Base-by-base conservation (phyloP, 2,888 invertebrate genomes). In the Clistopyga incitator region DNA sequence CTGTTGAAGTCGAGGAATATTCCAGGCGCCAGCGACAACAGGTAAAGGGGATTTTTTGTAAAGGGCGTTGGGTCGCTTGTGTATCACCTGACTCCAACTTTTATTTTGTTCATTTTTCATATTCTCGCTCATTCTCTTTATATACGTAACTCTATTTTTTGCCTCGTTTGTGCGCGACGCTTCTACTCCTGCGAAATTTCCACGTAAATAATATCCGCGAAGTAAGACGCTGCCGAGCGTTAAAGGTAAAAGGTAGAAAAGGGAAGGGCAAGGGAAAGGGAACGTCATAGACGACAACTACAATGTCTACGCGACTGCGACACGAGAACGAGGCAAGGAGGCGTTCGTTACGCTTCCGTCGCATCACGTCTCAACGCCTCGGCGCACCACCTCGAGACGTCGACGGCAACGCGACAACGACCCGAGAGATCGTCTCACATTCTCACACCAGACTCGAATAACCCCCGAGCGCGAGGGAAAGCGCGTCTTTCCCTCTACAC, bases 121-220 rank as follows among this genome's bases (percentile, higher is more conserved):
- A 15, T 65, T 59, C 29, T 29, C 4, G 29, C 29, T 29, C 3
- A 29, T 3, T 3, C 29, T 29, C 29, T 29, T 29, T 29, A 29
- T 29, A 4, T 29, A 29, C 29, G 4, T 29, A 29, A 2, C 29
- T 6, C 34, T 34, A 68, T 68, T 50, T 11, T 34, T 52, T 34
- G 11, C 25, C 47, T 15, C 20, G 25, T 3, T 52, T 42, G 11
- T 38, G 8, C 59, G 20, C 56, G 25, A 47, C 34, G 8, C 34
- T 18, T 42, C 56, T 47, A 29, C 87, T 87, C 86, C 86, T 86
- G 88, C 38, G 67, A 84, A 88, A 88, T 88, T 89, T 90, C 86
- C 86, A 85, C 89, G 88, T 87, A 88, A 89, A 90, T 89, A 89
- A 90, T 89, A 88, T 86, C 86, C 86, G 67, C 79, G 78, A 83